Conservation (phyloP, 2,797 vertebrate genomes). For the Tragopan temminckii region DNA sequence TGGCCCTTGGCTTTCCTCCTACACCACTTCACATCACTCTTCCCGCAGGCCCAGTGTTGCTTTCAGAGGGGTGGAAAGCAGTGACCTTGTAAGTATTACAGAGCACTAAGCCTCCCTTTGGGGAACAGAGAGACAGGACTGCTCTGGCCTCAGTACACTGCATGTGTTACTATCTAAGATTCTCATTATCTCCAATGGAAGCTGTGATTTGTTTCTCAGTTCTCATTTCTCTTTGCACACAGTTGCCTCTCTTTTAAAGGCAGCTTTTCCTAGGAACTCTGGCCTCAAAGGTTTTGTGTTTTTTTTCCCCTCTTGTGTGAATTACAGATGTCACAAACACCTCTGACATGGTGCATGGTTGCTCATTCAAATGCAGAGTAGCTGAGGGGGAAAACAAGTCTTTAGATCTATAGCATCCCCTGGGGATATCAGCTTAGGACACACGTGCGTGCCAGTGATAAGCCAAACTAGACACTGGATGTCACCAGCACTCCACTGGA, state of each 20-base stretch:
- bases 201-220: conserved; percentile 55
- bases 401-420: conserved; percentile 25
- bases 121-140: not conserved
- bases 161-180: not conserved
- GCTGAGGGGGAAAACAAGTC: conserved; percentile 37
- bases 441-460: not conserved
- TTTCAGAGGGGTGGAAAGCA: not conserved
- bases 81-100: not conserved
- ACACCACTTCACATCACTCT: not conserved
- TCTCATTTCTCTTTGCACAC: conserved; percentile 45
- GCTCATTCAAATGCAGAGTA: conserved; percentile 64
- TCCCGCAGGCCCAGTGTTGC: not conserved
- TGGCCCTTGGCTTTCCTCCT: conserved; percentile 2
- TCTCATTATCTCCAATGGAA: conserved; percentile 52
- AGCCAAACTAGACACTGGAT: conserved; percentile 59
- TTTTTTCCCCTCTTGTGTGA: conserved; percentile 22
- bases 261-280: conserved; percentile 40
- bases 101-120: not conserved
- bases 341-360: conserved; percentile 15
- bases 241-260: conserved; percentile 52
- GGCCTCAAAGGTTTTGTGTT: conserved; percentile 56
- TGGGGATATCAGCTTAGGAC: conserved; percentile 21
- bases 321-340: conserved; percentile 62
- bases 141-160: not conserved
- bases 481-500: conserved; percentile 59